A percentile compares a stretch with the other conserved stretches of the same genome.
Evolutionary conservation across 2,797 vertebrate genomes (phyloP).

Genomic region (Sebastes taczanowskii): DNA sequence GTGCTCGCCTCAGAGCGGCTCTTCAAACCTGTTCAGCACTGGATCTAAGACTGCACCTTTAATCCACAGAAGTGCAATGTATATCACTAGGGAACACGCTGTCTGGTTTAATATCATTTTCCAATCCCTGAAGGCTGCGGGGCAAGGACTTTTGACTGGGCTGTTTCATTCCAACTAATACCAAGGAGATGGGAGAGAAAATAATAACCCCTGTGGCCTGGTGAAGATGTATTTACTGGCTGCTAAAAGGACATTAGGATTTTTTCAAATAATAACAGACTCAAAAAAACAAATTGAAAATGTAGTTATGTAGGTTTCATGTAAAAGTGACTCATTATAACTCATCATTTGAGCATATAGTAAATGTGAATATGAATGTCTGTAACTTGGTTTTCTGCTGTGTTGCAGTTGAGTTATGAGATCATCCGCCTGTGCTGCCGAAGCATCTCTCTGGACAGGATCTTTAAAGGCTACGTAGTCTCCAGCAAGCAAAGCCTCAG

Average conservation of each 20-base stretch:
- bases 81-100: slow-evolving; percentile 55
- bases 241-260: not conserved
- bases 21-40: no score
- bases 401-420: slow-evolving; percentile 87
- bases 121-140: slow-evolving; percentile 77
- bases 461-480: slow-evolving; percentile 86
- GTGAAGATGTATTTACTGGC: not conserved
- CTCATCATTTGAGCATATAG: not conserved
- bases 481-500: slow-evolving; percentile 85
- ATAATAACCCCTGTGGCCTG: slow-evolving; percentile 63
- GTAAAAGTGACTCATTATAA: not conserved
- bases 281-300: not conserved
- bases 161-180: slow-evolving; percentile 76
- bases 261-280: not conserved
- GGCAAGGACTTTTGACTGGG: slow-evolving; percentile 73
- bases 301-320: not conserved
- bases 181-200: slow-evolving; percentile 65
- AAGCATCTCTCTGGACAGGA: slow-evolving; percentile 85
- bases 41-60: no score
- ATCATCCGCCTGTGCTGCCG: slow-evolving; percentile 86
- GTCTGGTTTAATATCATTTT: slow-evolving; percentile 84
- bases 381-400: slow-evolving; percentile 9
- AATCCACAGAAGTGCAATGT: no score
- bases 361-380: not conserved
- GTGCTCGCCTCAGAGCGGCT: not conserved